Evolutionary conservation across 1,140 invertebrate genomes (phyloP).

Genomic region (Amphibalanus amphitrite): DNA sequence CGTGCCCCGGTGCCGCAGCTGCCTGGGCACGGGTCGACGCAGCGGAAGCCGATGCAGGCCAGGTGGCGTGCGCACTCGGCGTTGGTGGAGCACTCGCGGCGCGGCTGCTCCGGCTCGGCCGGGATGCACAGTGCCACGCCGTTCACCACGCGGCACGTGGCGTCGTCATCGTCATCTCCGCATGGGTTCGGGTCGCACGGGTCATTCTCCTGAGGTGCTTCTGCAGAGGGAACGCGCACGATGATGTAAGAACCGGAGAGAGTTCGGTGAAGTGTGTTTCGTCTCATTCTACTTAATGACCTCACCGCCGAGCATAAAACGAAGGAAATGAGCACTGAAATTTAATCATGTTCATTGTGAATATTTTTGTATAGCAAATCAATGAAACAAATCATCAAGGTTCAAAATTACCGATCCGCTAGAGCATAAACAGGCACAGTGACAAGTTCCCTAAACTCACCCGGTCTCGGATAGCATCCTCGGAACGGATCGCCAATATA

Average conservation of each 20-base stretch:
- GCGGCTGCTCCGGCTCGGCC: background rate
- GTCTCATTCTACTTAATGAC: too few relatives aligned
- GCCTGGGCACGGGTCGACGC: slow-evolving; percentile 53
- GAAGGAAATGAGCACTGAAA: too few relatives aligned
- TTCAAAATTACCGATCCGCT: too few relatives aligned
- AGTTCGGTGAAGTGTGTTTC: too few relatives aligned
- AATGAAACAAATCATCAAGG: too few relatives aligned
- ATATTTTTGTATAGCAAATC: too few relatives aligned
- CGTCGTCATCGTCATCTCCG: slow-evolving; percentile 16
- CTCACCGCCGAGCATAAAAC: too few relatives aligned
- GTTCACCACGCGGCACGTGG: slow-evolving; percentile 15
- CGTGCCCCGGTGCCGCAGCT: slow-evolving; percentile 20
- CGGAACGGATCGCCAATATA: slow-evolving; percentile 33
- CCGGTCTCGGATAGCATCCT: slow-evolving; percentile 21
- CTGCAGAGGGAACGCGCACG: too few relatives aligned
- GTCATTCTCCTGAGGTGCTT: slow-evolving; percentile 5
- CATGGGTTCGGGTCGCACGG: slow-evolving; percentile 16
- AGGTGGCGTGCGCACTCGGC: slow-evolving; percentile 53
- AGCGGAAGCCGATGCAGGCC: slow-evolving; percentile 52
- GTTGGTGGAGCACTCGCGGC: slow-evolving; percentile 48
- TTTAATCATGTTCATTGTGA: too few relatives aligned
- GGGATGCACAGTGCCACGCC: background rate
- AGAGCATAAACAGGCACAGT: too few relatives aligned
- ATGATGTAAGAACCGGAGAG: too few relatives aligned
- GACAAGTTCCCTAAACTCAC: slow-evolving; percentile 6